Conservation (phyloP, 2,797 vertebrate genomes). For the Euthynnus affinis region DNA sequence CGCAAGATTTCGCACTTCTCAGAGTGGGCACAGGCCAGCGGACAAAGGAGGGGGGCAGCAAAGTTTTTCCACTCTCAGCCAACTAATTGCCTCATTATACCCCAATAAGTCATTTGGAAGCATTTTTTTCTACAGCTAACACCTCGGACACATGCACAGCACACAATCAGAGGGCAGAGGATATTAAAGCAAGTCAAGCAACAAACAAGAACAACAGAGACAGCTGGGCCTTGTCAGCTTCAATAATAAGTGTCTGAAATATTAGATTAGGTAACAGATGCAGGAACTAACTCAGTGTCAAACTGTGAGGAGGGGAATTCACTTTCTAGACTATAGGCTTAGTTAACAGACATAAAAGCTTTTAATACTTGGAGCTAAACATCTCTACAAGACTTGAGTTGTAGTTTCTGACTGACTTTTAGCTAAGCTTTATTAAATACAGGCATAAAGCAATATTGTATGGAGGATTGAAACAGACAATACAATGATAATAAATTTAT, state of each 20-base stretch:
- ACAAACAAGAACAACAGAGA: constrained; percentile 81
- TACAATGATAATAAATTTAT: too few species aligned
- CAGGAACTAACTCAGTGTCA: constrained; percentile 25
- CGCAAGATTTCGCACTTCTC: constrained; percentile 86
- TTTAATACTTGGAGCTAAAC: neutral
- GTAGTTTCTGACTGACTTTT: neutral
- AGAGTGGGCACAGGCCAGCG: constrained; percentile 73
- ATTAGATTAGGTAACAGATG: constrained; percentile 64
- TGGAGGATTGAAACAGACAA: neutral
- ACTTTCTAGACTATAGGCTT: neutral
- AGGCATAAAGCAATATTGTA: neutral
- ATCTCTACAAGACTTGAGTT: neutral
- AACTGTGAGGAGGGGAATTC: constrained; percentile 27
- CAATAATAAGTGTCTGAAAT: constrained; percentile 70
- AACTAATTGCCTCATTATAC: constrained; percentile 89
- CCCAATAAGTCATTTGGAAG: constrained; percentile 84
- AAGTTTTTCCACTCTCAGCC: constrained; percentile 80
- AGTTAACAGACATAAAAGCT: constrained; percentile 9
- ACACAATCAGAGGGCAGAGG: constrained; percentile 71
- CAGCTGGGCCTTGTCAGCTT: constrained; percentile 76
- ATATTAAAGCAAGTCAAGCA: constrained; percentile 82
- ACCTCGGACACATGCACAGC: constrained; percentile 82
- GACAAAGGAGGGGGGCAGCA: constrained; percentile 68
- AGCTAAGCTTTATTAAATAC: neutral
- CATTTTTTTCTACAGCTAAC: constrained; percentile 77